A percentile compares a stretch with the other conserved stretches of the same genome.
Evolutionary conservation across 2,797 vertebrate genomes (phyloP).

Genomic region (Acipenser transmontanus): DNA sequence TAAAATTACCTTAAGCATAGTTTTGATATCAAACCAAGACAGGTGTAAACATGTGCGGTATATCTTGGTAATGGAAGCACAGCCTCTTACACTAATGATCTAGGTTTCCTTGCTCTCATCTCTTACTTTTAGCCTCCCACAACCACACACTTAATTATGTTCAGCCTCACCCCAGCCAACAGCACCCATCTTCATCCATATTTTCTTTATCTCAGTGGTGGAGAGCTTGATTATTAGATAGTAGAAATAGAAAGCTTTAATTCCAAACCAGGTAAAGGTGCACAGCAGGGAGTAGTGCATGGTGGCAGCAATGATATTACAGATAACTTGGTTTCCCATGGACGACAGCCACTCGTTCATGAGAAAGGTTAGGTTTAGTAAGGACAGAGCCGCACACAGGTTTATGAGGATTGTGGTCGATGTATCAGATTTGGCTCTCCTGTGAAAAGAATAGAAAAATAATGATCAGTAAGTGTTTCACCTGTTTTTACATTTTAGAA

Average conservation of each 20-base stretch:
- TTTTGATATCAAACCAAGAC: no score
- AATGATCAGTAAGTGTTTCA: no score
- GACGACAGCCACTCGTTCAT: slow-evolving; percentile 18
- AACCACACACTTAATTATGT: no score
- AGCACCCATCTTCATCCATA: slow-evolving; percentile 50
- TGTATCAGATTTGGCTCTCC: slow-evolving; percentile 25
- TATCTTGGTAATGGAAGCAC: no score
- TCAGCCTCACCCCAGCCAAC: slow-evolving; percentile 50
- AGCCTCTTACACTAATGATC: no score
- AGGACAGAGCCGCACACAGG: slow-evolving; percentile 27
- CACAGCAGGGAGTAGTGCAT: slow-evolving; percentile 55
- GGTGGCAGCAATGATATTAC: slow-evolving; percentile 29
- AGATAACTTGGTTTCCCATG: accelerated
- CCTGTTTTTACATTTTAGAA: no score
- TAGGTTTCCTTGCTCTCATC: no score
- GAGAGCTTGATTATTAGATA: slow-evolving; percentile 47
- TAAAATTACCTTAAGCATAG: no score
- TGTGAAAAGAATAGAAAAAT: slow-evolving; percentile 15
- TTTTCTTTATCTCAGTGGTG: slow-evolving; percentile 45
- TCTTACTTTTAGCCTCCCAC: no score
- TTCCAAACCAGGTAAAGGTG: slow-evolving; percentile 48
- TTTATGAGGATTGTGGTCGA: slow-evolving; percentile 33
- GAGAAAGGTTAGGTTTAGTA: slow-evolving; percentile 41
- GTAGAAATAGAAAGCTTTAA: slow-evolving; percentile 57
- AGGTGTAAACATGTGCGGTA: no score